These are phyloP conservation scores for Protophormia terraenovae DNA, from an alignment of 2,888 invertebrate species.

Conservation along the genomic window DNA sequence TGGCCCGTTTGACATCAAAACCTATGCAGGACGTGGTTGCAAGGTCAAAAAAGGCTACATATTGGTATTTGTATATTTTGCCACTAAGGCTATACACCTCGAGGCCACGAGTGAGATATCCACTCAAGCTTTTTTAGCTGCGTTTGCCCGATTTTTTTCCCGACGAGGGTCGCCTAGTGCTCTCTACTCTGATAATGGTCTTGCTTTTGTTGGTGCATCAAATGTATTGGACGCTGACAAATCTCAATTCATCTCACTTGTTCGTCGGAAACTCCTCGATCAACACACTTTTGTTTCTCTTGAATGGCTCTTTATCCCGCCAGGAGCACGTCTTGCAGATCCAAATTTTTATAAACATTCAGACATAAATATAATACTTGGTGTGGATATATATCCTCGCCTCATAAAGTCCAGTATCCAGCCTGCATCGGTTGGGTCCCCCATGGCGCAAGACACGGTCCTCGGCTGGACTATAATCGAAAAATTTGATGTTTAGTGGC, in stretches of 20 bases:
- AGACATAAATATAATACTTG: not conserved
- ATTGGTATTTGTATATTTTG: not conserved
- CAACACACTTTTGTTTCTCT: too few species aligned
- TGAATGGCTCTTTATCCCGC: too few species aligned
- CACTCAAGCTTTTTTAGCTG: too few species aligned
- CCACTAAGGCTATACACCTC: conserved; percentile 9
- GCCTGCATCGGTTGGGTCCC: not conserved
- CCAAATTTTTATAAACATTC: not conserved
- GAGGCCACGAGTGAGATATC: too few species aligned
- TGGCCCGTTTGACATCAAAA: conserved; percentile 35
- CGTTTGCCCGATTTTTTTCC: too few species aligned
- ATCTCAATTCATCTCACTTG: too few species aligned
- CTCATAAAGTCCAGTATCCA: not conserved
- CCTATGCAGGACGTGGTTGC: too few species aligned
- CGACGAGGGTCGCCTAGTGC: too few species aligned
- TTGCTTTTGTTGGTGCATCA: conserved; percentile 20
- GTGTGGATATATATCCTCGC: not conserved
- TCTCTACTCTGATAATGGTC: conserved; percentile 28
- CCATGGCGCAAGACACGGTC: not conserved
- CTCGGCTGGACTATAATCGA: not conserved
- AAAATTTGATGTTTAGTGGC: too few species aligned
- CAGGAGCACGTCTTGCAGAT: not conserved
- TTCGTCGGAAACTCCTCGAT: too few species aligned
- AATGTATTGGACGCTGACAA: conserved; percentile 9
- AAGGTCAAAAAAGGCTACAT: too few species aligned